phyloP scores from a whole-genome alignment of 2,888 invertebrate species.

The Noctua pronuba region DNA sequence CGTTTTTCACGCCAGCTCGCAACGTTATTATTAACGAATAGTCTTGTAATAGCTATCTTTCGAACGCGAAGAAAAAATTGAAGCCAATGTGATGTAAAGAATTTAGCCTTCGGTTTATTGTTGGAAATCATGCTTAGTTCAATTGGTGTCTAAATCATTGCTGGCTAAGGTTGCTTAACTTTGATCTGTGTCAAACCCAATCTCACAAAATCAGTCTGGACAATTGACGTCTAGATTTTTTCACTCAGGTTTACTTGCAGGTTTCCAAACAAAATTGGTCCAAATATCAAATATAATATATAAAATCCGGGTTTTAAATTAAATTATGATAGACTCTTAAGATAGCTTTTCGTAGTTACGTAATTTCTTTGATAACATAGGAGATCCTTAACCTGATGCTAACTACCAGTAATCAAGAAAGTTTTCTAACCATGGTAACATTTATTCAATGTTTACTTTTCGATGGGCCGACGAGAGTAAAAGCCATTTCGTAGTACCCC shows the following conservation, averaged over 20 bases:
- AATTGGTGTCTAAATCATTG: background rate
- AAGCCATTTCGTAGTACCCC: slow-evolving; percentile 39
- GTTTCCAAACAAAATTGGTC: background rate
- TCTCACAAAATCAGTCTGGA: no score
- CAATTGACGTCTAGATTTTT: background rate
- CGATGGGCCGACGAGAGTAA: slow-evolving; percentile 40
- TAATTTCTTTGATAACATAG: background rate
- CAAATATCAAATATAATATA: no score
- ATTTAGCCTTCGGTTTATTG: slow-evolving; percentile 12
- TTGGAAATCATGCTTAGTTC: slow-evolving; percentile 10
- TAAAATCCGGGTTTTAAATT: background rate
- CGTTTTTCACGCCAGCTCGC: slow-evolving; percentile 56
- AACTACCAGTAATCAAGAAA: background rate
- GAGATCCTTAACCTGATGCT: background rate
- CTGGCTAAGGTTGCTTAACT: background rate
- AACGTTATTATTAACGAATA: slow-evolving; percentile 50
- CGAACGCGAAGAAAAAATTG: slow-evolving; percentile 26
- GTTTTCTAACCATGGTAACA: background rate
- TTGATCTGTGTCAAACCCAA: background rate
- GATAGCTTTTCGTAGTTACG: no score
- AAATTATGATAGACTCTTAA: background rate
- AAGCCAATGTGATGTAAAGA: slow-evolving; percentile 9
- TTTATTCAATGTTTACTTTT: slow-evolving; percentile 29
- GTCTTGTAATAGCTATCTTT: slow-evolving; percentile 44
- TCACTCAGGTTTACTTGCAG: background rate